Percentiles rank a stretch among this genome's conserved stretches.
These are phyloP conservation scores for Andrena cerasifolii DNA, from an alignment of 1,140 invertebrate genomes.

Conservation along the genomic window DNA sequence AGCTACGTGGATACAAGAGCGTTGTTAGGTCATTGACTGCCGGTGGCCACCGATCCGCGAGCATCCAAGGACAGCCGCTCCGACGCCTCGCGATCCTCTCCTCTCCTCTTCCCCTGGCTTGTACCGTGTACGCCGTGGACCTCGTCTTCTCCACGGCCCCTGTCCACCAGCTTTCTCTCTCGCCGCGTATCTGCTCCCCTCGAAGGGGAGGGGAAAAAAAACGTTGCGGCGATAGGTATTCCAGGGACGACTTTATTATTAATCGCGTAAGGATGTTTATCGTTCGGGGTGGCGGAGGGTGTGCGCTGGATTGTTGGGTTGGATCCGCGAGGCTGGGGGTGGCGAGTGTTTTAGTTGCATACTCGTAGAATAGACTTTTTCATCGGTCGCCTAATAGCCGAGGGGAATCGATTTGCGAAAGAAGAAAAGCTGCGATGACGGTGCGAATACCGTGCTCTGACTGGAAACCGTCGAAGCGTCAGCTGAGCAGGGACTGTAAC, in stretches of 20 bases:
- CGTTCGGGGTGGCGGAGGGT: neutral
- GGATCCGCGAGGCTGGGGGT: no score
- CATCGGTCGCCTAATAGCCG: neutral
- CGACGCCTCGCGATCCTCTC: conserved; percentile 54
- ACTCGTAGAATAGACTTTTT: no score
- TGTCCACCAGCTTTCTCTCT: neutral
- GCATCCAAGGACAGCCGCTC: conserved; percentile 80
- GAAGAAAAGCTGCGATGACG: neutral
- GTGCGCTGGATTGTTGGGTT: neutral
- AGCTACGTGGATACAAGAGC: conserved; percentile 63
- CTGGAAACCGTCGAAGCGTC: neutral
- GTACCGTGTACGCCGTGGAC: no score
- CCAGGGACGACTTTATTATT: conserved; percentile 42
- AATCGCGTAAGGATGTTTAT: conserved; percentile 4
- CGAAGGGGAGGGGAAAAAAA: conserved; percentile 8
- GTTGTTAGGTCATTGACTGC: conserved; percentile 79
- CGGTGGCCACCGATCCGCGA: conserved; percentile 78
- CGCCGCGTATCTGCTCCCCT: conserved; percentile 1
- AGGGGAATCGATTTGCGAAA: no score
- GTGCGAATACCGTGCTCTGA: neutral
- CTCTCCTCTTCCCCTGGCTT: neutral
- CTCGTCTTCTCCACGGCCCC: no score
- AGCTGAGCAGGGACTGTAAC: conserved; percentile 28
- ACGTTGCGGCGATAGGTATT: neutral
- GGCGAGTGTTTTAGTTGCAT: no score